Conservation (phyloP, 2,797 vertebrate genomes). For the Catostomus latipinnis region DNA sequence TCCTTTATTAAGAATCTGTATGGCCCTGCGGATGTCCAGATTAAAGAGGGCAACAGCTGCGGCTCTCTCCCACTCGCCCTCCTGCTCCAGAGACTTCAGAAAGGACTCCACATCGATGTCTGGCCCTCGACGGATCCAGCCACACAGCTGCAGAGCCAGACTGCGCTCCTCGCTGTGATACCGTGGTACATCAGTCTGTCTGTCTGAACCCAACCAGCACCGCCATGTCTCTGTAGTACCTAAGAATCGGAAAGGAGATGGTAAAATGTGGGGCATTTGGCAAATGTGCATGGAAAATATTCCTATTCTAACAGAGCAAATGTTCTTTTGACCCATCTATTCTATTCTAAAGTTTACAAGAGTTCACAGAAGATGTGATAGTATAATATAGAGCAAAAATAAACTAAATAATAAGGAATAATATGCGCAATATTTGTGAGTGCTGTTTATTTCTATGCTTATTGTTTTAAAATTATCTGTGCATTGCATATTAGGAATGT, state of each 20-base stretch:
- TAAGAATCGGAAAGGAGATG: slow-evolving; percentile 57
- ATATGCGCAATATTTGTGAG: no score
- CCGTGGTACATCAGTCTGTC: slow-evolving; percentile 85
- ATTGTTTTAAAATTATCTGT: no score
- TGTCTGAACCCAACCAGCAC: slow-evolving; percentile 91
- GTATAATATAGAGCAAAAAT: no score
- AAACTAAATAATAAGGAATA: no score
- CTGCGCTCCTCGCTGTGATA: slow-evolving; percentile 93
- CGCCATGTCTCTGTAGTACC: slow-evolving; percentile 88
- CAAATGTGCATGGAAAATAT: background rate
- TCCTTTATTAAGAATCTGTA: slow-evolving; percentile 96
- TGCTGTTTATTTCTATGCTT: background rate
- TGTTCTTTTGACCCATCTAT: background rate
- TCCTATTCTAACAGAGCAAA: background rate
- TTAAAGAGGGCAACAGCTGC: slow-evolving; percentile 97
- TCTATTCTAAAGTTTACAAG: background rate
- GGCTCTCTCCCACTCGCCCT: slow-evolving; percentile 93
- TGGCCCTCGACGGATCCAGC: slow-evolving; percentile 91
- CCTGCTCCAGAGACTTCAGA: slow-evolving; percentile 90
- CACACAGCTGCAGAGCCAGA: slow-evolving; percentile 92
- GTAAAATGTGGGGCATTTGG: background rate
- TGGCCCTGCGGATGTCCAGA: slow-evolving; percentile 93
- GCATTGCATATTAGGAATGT: no score
- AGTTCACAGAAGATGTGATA: background rate
- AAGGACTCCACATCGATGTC: slow-evolving; percentile 91